These are phyloP conservation scores for Lycia hirtaria DNA, from an alignment of 2,888 invertebrate species.

Conservation along the genomic window DNA sequence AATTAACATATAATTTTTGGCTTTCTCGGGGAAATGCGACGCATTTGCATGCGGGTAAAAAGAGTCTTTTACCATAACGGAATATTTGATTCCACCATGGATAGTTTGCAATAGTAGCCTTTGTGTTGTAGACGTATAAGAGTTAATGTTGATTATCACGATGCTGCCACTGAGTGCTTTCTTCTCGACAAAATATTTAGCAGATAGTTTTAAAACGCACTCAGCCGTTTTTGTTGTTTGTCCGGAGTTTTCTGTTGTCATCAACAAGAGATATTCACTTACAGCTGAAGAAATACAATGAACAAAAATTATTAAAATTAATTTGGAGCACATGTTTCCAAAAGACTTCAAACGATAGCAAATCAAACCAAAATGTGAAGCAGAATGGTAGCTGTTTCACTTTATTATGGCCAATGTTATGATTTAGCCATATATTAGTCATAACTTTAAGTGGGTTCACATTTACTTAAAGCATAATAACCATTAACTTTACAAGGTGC, in stretches of 20 bases:
- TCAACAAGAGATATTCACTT: constrained; percentile 67
- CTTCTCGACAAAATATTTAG: constrained; percentile 82
- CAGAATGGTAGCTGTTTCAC: background rate
- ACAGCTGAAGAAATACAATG: constrained; percentile 52
- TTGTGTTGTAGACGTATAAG: constrained; percentile 72
- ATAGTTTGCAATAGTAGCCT: constrained; percentile 73
- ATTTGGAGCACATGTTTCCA: constrained; percentile 51
- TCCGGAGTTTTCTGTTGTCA: constrained; percentile 66
- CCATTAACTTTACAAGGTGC: constrained; percentile 18
- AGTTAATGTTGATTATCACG: constrained; percentile 80
- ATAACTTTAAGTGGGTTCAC: constrained; percentile 30
- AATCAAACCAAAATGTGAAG: background rate
- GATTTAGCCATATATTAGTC: constrained; percentile 13
- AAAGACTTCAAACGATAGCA: constrained; percentile 20
- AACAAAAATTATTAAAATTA: constrained; percentile 48
- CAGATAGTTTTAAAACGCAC: constrained; percentile 81
- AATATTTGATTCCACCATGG: constrained; percentile 76
- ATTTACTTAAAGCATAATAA: constrained; percentile 16
- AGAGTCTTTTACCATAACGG: constrained; percentile 83
- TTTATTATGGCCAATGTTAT: constrained; percentile 22
- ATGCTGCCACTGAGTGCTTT: constrained; percentile 81
- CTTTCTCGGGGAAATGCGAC: constrained; percentile 82
- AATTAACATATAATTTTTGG: constrained; percentile 84
- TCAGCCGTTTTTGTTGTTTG: constrained; percentile 75
- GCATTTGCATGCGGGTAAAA: constrained; percentile 79